Conservation (phyloP, 1,140 invertebrate genomes). For the Limonius californicus region DNA sequence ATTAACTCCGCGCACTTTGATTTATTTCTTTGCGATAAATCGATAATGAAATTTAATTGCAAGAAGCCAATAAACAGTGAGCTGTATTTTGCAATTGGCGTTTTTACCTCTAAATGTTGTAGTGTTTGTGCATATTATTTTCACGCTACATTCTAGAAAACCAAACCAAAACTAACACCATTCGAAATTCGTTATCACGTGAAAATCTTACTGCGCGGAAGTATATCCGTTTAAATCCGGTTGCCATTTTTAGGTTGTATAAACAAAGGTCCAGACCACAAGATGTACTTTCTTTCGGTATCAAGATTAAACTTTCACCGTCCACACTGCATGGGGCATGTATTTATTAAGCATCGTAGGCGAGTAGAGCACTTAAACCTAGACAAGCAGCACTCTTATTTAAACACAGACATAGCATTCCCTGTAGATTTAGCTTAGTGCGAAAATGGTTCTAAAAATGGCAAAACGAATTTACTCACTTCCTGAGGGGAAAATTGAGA, state of each 20-base stretch:
- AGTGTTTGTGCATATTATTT: not conserved
- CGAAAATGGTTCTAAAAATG: too few relatives aligned
- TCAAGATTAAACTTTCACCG: conserved; percentile 47
- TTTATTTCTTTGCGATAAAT: too few relatives aligned
- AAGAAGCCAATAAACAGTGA: too few relatives aligned
- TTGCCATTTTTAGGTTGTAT: not conserved
- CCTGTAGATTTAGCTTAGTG: too few relatives aligned
- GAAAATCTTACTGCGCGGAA: too few relatives aligned
- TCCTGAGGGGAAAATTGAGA: too few relatives aligned
- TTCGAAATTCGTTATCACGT: not conserved
- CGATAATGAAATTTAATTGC: too few relatives aligned
- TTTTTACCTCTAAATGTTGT: not conserved
- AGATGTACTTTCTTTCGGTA: conserved; percentile 42
- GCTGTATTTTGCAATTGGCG: too few relatives aligned
- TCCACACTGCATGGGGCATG: conserved; percentile 46
- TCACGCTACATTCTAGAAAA: not conserved
- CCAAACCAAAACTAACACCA: not conserved
- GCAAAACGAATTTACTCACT: too few relatives aligned
- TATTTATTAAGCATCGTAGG: not conserved
- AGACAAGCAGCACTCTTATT: not conserved
- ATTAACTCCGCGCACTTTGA: too few relatives aligned
- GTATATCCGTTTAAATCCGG: too few relatives aligned
- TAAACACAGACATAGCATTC: too few relatives aligned
- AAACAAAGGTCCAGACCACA: not conserved
- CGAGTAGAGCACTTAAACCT: not conserved